Percentiles rank a stretch among this genome's conserved stretches.
These are phyloP conservation scores for Zeuzera pyrina DNA, from an alignment of 2,888 invertebrate genomes.

Conservation along the genomic window DNA sequence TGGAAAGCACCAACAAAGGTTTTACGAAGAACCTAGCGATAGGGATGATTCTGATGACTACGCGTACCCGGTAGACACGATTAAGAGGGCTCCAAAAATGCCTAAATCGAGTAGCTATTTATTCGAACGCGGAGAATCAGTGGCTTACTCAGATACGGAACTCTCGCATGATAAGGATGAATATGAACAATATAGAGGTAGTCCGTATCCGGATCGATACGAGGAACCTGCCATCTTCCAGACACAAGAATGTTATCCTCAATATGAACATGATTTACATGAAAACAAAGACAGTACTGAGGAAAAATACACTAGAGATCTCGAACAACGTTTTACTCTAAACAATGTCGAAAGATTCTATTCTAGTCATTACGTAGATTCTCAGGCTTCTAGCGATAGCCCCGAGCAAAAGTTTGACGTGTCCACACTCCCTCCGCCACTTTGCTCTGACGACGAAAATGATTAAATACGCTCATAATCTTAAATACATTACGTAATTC, in stretches of 20 bases:
- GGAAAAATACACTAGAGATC: slow-evolving; percentile 47
- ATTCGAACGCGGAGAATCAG: slow-evolving; percentile 58
- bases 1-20: slow-evolving; percentile 43
- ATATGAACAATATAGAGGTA: slow-evolving; percentile 57
- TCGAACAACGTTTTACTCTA: slow-evolving; percentile 63
- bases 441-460: slow-evolving; percentile 82
- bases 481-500: too few species aligned
- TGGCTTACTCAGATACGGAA: slow-evolving; percentile 61
- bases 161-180: slow-evolving; percentile 56
- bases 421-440: slow-evolving; percentile 82
- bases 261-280: slow-evolving; percentile 45
- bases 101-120: slow-evolving; percentile 52
- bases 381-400: slow-evolving; percentile 76
- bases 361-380: slow-evolving; percentile 70
- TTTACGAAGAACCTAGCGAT: slow-evolving; percentile 58
- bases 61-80: slow-evolving; percentile 65
- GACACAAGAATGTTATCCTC: slow-evolving; percentile 63
- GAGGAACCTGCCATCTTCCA: slow-evolving; percentile 60
- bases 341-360: slow-evolving; percentile 65
- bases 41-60: slow-evolving; percentile 67
- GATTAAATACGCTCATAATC: slow-evolving; percentile 39
- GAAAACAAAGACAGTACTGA: slow-evolving; percentile 30
- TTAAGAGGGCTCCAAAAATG: slow-evolving; percentile 63
- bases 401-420: slow-evolving; percentile 84
- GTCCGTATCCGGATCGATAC: slow-evolving; percentile 63